phyloP scores from a whole-genome alignment of 2,888 invertebrate genomes.

The Erebia ligea region DNA sequence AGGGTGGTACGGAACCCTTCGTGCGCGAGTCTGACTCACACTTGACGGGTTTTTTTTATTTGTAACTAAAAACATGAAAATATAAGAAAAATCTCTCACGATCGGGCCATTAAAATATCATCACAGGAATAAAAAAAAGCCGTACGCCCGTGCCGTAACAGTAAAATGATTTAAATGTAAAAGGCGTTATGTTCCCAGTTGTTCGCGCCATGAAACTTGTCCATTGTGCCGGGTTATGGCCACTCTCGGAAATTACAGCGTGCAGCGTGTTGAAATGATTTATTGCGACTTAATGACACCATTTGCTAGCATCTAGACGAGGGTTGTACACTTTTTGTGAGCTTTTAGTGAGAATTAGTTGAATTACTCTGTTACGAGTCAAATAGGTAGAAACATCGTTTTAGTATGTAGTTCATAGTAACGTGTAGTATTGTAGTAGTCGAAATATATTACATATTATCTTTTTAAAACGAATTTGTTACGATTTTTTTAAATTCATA shows the following conservation, averaged over 20 bases:
- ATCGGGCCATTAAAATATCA: conserved; percentile 19
- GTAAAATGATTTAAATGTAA: conserved; percentile 34
- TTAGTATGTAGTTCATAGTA: too few species aligned
- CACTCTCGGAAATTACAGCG: conserved; percentile 40
- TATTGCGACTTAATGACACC: conserved; percentile 41
- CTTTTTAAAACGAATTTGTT: too few species aligned
- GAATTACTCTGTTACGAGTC: conserved; percentile 5
- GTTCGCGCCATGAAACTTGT: conserved; percentile 34
- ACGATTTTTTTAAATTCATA: too few species aligned
- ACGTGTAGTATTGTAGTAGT: too few species aligned
- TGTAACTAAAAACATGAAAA: not conserved
- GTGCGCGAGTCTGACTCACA: too few species aligned
- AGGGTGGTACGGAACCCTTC: too few species aligned
- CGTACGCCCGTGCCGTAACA: conserved; percentile 1
- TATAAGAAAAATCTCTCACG: conserved; percentile 1
- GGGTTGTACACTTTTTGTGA: conserved; percentile 15
- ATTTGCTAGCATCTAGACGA: conserved; percentile 32
- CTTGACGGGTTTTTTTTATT: too few species aligned
- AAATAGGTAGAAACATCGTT: not conserved
- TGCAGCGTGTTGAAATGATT: conserved; percentile 40
- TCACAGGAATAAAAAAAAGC: conserved; percentile 19
- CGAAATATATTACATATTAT: not conserved
- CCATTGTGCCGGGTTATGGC: conserved; percentile 39
- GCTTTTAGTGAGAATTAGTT: conserved; percentile 18
- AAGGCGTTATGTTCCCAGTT: conserved; percentile 29